These are phyloP conservation scores for Oxyscelio sp. DNA, from an alignment of 2,888 invertebrate genomes.

Conservation along the genomic window DNA sequence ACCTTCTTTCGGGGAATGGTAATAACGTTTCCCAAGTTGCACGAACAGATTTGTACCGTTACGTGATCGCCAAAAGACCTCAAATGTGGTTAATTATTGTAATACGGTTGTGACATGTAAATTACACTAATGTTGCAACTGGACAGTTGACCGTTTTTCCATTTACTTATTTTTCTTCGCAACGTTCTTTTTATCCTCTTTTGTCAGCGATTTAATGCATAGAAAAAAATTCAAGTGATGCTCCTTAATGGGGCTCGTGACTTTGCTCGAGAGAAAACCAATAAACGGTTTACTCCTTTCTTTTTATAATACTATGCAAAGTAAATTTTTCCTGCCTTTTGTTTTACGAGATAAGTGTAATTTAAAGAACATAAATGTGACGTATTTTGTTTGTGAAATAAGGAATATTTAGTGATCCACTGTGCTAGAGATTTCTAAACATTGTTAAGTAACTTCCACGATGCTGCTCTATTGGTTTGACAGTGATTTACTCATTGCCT, in stretches of 20 bases:
- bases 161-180: slow-evolving; percentile 16
- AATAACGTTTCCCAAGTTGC: slow-evolving; percentile 43
- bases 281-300: not conserved
- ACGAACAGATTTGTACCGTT: slow-evolving; percentile 48
- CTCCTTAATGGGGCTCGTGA: not conserved
- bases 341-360: not conserved
- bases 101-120: slow-evolving; percentile 62
- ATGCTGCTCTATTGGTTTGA: too few species aligned
- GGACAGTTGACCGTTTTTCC: not conserved
- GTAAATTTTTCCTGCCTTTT: not conserved
- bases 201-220: not conserved
- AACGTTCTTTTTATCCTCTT: not conserved
- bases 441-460: too few species aligned
- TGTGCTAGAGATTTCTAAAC: too few species aligned
- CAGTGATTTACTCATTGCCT: too few species aligned
- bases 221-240: not conserved
- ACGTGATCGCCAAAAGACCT: slow-evolving; percentile 56
- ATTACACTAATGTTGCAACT: slow-evolving; percentile 46
- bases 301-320: not conserved
- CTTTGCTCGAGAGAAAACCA: too few species aligned
- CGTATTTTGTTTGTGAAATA: not conserved
- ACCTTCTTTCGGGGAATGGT: slow-evolving; percentile 66
- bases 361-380: not conserved
- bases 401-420: too few species aligned
- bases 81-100: slow-evolving; percentile 68